Conservation (phyloP, 1,140 invertebrate genomes). For the Drosophila aff. region DNA sequence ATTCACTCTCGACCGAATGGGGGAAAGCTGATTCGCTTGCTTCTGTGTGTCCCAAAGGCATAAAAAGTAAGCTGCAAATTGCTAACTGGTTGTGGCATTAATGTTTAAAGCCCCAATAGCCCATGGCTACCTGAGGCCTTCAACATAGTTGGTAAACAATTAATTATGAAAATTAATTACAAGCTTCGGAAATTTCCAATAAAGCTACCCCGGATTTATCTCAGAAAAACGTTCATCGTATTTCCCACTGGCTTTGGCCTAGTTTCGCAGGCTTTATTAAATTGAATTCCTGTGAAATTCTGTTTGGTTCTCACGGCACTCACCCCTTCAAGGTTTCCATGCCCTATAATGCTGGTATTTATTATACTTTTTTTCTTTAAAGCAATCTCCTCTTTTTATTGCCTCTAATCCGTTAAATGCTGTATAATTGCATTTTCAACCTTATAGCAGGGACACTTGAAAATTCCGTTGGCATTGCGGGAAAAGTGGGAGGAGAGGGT, state of each 20-base stretch:
- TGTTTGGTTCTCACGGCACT: slow-evolving; percentile 61
- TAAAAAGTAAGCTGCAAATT: slow-evolving; percentile 8
- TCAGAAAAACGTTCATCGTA: slow-evolving; percentile 15
- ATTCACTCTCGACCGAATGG: slow-evolving; percentile 26
- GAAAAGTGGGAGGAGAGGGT: slow-evolving; percentile 15
- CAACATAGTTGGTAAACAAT: slow-evolving; percentile 1
- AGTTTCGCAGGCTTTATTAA: slow-evolving; percentile 27
- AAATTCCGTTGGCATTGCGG: slow-evolving; percentile 23
- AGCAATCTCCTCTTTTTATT: slow-evolving; percentile 61
- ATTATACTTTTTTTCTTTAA: slow-evolving; percentile 32
- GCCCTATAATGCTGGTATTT: slow-evolving; percentile 53
- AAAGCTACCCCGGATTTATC: slow-evolving; percentile 1
- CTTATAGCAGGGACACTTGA: slow-evolving; percentile 67
- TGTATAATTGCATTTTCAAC: slow-evolving; percentile 75
- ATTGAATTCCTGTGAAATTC: slow-evolving; percentile 51
- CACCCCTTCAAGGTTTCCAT: slow-evolving; percentile 13
- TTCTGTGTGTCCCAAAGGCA: slow-evolving; percentile 12
- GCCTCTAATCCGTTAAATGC: slow-evolving; percentile 72
- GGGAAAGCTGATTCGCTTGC: slow-evolving; percentile 22
- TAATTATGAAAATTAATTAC: slow-evolving; percentile 17
- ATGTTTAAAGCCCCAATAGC: slow-evolving; percentile 5
- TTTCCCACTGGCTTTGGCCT: slow-evolving; percentile 23
- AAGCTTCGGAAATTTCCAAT: slow-evolving; percentile 16
- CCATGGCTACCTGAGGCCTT: background rate
- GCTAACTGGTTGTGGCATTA: background rate